A percentile compares a stretch with the other conserved stretches of the same genome.
phyloP scores from a whole-genome alignment of 1,140 invertebrate species.

The Chironomus tepperi region DNA sequence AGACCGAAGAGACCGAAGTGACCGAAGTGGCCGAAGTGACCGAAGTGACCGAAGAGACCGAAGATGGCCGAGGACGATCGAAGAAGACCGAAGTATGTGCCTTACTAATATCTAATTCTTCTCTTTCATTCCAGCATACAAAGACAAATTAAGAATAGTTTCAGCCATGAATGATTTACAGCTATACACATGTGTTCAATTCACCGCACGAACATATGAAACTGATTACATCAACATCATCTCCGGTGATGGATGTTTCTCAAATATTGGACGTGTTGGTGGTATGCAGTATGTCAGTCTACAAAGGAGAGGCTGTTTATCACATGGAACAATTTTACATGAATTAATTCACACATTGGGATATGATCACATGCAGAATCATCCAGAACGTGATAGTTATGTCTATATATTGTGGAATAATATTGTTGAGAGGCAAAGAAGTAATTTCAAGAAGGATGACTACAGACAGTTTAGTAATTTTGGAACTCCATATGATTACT shows the following conservation, averaged over 20 bases:
- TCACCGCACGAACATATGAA: not conserved
- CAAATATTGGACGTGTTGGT: not conserved
- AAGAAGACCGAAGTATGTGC: too few species aligned
- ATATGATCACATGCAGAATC: constrained; percentile 63
- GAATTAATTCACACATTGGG: constrained; percentile 55
- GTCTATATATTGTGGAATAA: constrained; percentile 58
- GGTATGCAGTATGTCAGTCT: not conserved
- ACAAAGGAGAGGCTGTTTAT: not conserved
- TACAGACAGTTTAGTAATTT: constrained; percentile 53
- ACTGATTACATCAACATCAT: not conserved
- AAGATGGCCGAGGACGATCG: too few species aligned
- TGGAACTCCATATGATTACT: constrained; percentile 55
- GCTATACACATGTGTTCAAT: not conserved
- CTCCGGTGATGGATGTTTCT: not conserved
- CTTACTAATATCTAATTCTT: not conserved
- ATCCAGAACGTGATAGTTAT: constrained; percentile 58
- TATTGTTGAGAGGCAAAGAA: constrained; percentile 49
- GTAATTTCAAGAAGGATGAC: constrained; percentile 63
- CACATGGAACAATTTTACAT: not conserved
- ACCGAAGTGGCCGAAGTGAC: too few species aligned
- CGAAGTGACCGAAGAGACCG: too few species aligned
- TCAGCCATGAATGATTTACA: not conserved
- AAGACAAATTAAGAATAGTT: not conserved
- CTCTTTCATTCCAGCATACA: not conserved
- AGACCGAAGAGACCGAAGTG: too few species aligned